Base-by-base conservation (phyloP, 2,113 vertebrate genomes). In the Myanophis thanlyinensis region DNA sequence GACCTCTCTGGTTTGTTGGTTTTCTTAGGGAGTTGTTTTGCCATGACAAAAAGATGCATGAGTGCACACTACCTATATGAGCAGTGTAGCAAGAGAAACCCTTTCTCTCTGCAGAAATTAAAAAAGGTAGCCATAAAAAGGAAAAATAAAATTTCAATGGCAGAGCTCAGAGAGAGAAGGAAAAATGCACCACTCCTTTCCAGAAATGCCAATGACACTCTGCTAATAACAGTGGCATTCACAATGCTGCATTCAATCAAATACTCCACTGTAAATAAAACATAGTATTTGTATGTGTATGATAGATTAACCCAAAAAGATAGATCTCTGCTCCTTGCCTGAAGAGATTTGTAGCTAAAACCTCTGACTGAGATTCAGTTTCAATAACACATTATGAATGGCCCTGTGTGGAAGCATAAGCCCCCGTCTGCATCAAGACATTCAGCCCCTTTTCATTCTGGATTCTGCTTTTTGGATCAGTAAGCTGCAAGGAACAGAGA, bases 61-160 rank as follows among this genome's bases (percentile, higher is more conserved):
- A 46, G 10, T 27, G 20, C 91, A 30, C 15, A 27, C 23, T 25
- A 62, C 62, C 62, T 67, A 40, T 73, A 52, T 67, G 23, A 73
- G 53, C 15, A 22, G 3, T 9, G 86, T 35, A 87, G 53, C 35
- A 62, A 8, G 86, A 10, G 23, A 88, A 46, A 49, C 18, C 5
- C 35, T 73, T 30, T 1, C 22, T 4, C 91, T 46, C 86, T 30
- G 30, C 35, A 73, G 59, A 86, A 53, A 27, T 59, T 53, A 27
- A 20, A 48, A 86, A 11, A 48, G 12, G 4, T 6, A 86, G 22
- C 15, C 40, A 48, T 48, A 48, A 86, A 46, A 25, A 48, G 46
- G 46, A 35, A 92, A 88, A 87, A 92, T 80, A 23, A 88, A 88
- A 80, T 18, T 88, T 91, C 88, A 53, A 80, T 30, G 13, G 86